Base-by-base conservation (phyloP, 2,113 vertebrate genomes). In the Triplophysa siluroides region DNA sequence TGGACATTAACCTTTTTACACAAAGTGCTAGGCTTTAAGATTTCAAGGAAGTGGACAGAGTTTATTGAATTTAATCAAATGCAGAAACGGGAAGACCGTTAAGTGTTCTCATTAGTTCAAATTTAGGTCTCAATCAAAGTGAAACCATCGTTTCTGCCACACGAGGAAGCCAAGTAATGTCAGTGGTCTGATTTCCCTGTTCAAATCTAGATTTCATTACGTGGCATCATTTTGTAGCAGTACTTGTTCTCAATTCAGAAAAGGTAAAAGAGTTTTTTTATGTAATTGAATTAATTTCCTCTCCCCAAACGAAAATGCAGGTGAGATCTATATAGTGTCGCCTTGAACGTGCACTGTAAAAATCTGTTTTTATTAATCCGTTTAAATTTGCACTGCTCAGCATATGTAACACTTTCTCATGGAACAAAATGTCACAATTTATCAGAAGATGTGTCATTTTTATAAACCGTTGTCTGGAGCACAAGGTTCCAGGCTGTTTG, bases 401-500 rank as follows among this genome's bases (percentile, higher is more conserved):
- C 68, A 13, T 74, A 29, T 68, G 58, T 38, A 78, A 50, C 80
- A 82, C 47, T 24, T 50, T 47, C 65, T 47, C 69, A 68, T 45
- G 79, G 83, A 87, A 90, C 89, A 81, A 85, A 85, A 87, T 86
- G 43, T 85, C 84, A 90, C 82, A 74, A 82, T 79, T 83, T 66
- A 58, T 81, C 77, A 76, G 68, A 85, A 86, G 85, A 76, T 76
- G 85, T 82, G 61, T 78, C 65, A 64, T 76, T 80, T 61, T 62
- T 63, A 76, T 82, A 69, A 79, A 71, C 64, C 4, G 86, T 71
- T 87, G 86, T 83, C 38, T 70, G 87, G 88, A 84, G 80, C 89
- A 29, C 12, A 84, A 43, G 86, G 83, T 78, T 82, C 47, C 45
- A 65, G 87, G 86, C 80, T 80, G 79, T 88, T 91, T 90, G 86